These are phyloP conservation scores for Antechinus stuartii DNA, from an alignment of 2,113 vertebrate species.

Conservation along the genomic window DNA sequence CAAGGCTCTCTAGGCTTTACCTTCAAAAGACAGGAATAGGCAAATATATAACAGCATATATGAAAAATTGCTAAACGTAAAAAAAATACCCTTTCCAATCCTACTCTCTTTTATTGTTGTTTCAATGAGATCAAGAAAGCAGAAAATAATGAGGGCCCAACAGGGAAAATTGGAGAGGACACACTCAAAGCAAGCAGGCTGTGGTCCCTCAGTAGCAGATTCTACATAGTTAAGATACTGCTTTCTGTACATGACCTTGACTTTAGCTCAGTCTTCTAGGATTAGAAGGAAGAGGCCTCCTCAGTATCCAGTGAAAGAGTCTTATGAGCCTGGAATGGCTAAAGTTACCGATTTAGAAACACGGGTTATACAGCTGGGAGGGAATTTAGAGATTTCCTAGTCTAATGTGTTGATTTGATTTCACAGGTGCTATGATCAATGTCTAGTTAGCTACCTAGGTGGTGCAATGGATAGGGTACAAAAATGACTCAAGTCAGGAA, in stretches of 20 bases:
- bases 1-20: constrained; percentile 26
- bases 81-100: neutral
- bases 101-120: constrained; percentile 30
- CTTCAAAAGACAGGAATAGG: constrained; percentile 54
- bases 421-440: neutral
- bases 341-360: neutral
- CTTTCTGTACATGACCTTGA: neutral
- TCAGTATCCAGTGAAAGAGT: neutral
- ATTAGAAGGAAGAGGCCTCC: neutral
- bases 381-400: neutral
- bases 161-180: constrained; percentile 18
- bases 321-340: neutral
- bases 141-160: constrained; percentile 46
- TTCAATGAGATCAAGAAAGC: constrained; percentile 20
- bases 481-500: neutral
- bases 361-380: neutral
- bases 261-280: neutral
- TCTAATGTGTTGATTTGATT: neutral
- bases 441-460: neutral
- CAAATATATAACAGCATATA: constrained; percentile 17
- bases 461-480: neutral
- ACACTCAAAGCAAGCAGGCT: constrained; percentile 22
- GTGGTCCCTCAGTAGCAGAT: constrained; percentile 11
- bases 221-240: constrained; percentile 25
- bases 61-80: constrained; percentile 35